phyloP scores from a whole-genome alignment of 2,113 vertebrate species.

The Cricetomys ansorgei region DNA sequence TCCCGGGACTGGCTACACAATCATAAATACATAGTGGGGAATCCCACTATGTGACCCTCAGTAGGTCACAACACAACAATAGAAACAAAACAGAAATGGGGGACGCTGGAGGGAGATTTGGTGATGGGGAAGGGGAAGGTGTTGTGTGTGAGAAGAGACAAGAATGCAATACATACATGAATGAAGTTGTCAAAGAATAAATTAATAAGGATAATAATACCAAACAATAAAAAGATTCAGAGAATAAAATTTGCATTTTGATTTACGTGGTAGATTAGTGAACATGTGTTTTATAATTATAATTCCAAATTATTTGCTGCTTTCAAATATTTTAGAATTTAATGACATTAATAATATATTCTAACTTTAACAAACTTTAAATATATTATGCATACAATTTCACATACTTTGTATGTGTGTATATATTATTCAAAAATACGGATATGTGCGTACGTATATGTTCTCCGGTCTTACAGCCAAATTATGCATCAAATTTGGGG shows the following conservation, averaged over 20 bases:
- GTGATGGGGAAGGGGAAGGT: neutral
- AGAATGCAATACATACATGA: neutral
- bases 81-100: neutral
- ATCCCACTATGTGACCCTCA: too few relatives aligned
- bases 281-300: neutral
- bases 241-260: neutral
- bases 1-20: too few relatives aligned
- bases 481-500: neutral
- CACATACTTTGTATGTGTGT: neutral
- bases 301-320: neutral
- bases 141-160: neutral
- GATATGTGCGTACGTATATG: neutral
- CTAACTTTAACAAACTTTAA: neutral
- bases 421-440: neutral
- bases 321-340: neutral
- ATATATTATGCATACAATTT: neutral
- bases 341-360: neutral
- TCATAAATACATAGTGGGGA: too few relatives aligned
- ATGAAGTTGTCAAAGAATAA: neutral
- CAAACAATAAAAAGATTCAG: neutral
- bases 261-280: neutral
- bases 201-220: neutral
- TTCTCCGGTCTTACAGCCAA: neutral
- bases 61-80: neutral
- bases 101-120: too few relatives aligned